Evolutionary conservation across 2,113 vertebrate species (phyloP).

Genomic region (Tachysurus vachellii): DNA sequence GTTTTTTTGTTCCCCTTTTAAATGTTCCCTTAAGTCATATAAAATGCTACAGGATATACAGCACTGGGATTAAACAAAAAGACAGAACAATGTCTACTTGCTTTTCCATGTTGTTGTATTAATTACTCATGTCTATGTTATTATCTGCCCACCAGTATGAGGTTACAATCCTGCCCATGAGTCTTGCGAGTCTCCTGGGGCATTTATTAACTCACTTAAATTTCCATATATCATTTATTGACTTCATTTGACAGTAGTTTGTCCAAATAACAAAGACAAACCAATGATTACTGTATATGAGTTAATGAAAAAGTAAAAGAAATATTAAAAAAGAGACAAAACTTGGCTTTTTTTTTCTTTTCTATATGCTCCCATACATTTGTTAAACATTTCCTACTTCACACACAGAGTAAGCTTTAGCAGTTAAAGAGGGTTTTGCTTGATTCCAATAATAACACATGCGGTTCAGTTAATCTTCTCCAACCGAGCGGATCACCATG

Average conservation of each 20-base stretch:
- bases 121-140: constrained; percentile 16
- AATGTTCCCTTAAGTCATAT: constrained; percentile 3
- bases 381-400: background rate
- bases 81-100: background rate
- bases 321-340: background rate
- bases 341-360: background rate
- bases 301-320: background rate
- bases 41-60: constrained; percentile 20
- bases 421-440: background rate
- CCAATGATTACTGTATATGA: background rate
- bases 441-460: constrained; percentile 15
- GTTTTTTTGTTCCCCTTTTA: background rate
- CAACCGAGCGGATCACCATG: constrained; percentile 27
- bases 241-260: background rate
- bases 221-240: background rate
- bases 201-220: background rate
- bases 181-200: background rate
- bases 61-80: background rate
- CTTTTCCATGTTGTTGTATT: background rate
- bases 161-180: background rate
- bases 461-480: constrained; percentile 33
- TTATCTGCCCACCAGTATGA: constrained; percentile 2
- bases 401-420: background rate
- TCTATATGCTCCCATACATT: background rate
- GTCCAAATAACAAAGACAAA: background rate